Evolutionary conservation across 2,888 invertebrate genomes (phyloP).

Genomic region (Agonopterix heracliana): DNA sequence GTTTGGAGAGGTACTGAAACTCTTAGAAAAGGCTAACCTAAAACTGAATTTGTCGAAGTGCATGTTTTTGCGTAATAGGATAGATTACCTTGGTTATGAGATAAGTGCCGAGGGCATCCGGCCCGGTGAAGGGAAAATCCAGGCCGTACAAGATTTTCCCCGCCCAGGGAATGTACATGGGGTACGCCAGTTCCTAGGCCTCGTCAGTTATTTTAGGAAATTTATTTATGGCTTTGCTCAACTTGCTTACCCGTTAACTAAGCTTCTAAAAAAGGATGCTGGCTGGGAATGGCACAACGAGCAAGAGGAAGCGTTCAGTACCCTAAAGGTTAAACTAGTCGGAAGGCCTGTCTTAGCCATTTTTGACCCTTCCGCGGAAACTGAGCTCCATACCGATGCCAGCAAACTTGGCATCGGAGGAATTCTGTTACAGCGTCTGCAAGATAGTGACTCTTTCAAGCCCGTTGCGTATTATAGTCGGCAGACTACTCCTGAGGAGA

Average conservation of each 20-base stretch:
- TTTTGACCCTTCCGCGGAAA: constrained; percentile 21
- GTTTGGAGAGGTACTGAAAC: constrained; percentile 19
- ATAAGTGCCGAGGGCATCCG: constrained; percentile 11
- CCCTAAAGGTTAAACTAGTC: neutral
- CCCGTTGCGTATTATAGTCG: constrained; percentile 15
- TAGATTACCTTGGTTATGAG: constrained; percentile 3
- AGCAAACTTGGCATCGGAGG: constrained; percentile 9
- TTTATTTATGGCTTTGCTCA: constrained; percentile 12
- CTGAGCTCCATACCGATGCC: constrained; percentile 11
- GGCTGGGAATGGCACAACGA: constrained; percentile 11
- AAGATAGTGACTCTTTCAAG: neutral
- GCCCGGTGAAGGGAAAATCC: constrained; percentile 7
- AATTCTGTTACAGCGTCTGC: neutral
- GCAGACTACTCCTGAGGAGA: constrained; percentile 17
- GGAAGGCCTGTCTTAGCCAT: constrained; percentile 10
- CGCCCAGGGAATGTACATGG: constrained; percentile 8
- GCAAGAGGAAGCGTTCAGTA: constrained; percentile 3
- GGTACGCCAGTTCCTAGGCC: constrained; percentile 12
- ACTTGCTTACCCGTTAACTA: constrained; percentile 10
- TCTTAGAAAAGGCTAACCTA: neutral
- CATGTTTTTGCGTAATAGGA: neutral
- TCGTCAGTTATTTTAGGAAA: constrained; percentile 14
- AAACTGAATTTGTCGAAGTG: constrained; percentile 2
- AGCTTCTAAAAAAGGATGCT: constrained; percentile 9
- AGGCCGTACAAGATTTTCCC: constrained; percentile 12